Conservation (phyloP, 1,140 invertebrate species). For the Bombus fervidus region DNA sequence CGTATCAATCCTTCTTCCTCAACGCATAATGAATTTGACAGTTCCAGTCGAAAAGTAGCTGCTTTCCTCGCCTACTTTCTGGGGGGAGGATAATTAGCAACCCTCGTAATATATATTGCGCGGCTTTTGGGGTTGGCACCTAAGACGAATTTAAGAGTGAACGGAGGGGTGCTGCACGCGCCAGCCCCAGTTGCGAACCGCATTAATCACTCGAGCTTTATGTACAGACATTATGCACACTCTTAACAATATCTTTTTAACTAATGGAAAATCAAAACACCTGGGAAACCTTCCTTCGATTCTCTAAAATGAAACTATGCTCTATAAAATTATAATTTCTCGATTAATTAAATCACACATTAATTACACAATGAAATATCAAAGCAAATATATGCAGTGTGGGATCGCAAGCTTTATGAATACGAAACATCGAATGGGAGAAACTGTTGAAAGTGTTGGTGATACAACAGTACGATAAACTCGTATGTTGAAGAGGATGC, state of each 20-base stretch:
- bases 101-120: slow-evolving; percentile 74
- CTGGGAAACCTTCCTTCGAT: neutral
- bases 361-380: too few relatives aligned
- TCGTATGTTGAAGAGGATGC: slow-evolving; percentile 46
- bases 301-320: neutral
- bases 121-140: slow-evolving; percentile 76
- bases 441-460: neutral
- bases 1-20: neutral
- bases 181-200: slow-evolving; percentile 78
- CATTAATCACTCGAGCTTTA: slow-evolving; percentile 78
- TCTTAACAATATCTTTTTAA: slow-evolving; percentile 20
- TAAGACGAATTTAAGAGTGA: slow-evolving; percentile 68
- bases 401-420: neutral
- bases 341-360: neutral
- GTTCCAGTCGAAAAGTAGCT: neutral
- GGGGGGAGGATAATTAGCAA: slow-evolving; percentile 77
- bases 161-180: slow-evolving; percentile 67
- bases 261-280: slow-evolving; percentile 34
- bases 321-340: neutral
- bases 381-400: too few relatives aligned
- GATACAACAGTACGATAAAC: slow-evolving; percentile 25
- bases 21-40: neutral
- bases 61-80: neutral
- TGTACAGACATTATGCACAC: slow-evolving; percentile 34
- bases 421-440: neutral